Evolutionary conservation across 2,888 invertebrate species (phyloP), one percentile per base, ranked within the genome.

Genomic region (Ashinkailepas kermadecensis): DNA sequence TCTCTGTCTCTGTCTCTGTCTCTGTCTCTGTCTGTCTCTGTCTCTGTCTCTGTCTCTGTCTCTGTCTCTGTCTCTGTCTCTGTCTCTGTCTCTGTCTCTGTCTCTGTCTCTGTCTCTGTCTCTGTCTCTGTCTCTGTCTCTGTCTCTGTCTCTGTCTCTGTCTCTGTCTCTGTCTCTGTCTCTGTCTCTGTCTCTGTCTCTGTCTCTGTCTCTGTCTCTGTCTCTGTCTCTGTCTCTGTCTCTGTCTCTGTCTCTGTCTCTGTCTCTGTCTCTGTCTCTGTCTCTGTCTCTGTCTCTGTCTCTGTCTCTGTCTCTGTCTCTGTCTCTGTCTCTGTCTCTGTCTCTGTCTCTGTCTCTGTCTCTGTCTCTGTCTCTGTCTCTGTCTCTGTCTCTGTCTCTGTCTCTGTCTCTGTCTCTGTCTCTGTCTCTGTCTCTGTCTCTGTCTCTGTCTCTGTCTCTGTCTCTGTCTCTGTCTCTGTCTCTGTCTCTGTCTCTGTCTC

Each of bases 291-390:
- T 58, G 10, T 58, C 58, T 58, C 58, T 58, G 10, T 58, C 58
- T 58, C 58, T 58, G 10, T 58, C 58, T 58, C 58, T 58, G 10
- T 56, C 70, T 70, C 70, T 70, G 10, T 70, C 70, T 70, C 70
- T 70, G 10, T 70, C 70, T 70, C 70, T 70, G 10, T 64, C 80
- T 80, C 80, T 80, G 57, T 80, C 80, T 80, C 80, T 80, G 57
- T 80, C 80, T 80, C 80, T 80, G 57, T 80, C 80, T 80, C 80
- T 80, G 57, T 80, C 62, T 80, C 80, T 18, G 18, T 25, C 80
- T 80, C 80, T 23, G 18, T 57, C 80, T 64, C 62, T 59, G 11
- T 59, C 62, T 80, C 80, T 54, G n/a, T 25, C 80, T 62, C 62
- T 25, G n/a, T 59, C 62, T 62, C 62, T 59, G 11, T n/a, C 62